Conservation (phyloP, 1,140 invertebrate species). For the Gerris buenoi region DNA sequence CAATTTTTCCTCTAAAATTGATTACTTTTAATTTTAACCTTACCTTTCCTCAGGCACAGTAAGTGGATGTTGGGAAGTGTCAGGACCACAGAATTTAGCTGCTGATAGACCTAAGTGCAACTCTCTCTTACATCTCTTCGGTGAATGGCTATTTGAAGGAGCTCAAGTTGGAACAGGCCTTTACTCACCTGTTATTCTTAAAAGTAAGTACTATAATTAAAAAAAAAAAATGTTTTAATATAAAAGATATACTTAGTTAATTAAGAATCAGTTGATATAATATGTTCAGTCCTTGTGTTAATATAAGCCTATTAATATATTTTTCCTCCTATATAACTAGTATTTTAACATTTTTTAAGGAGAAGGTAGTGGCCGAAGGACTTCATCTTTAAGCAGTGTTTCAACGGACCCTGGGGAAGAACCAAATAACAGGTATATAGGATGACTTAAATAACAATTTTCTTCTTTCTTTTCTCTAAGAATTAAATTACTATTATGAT, state of each 20-base stretch:
- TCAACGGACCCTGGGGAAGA: slow-evolving; percentile 13
- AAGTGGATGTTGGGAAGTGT: slow-evolving; percentile 14
- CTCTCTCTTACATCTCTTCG: slow-evolving; percentile 88
- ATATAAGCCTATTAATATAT: too few species aligned
- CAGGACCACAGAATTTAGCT: slow-evolving; percentile 41
- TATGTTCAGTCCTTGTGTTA: too few species aligned
- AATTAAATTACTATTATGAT: too few species aligned
- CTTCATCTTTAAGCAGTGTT: slow-evolving; percentile 4
- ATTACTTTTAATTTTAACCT: too few species aligned
- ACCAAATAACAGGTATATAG: slow-evolving; percentile 15
- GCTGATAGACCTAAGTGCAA: slow-evolving; percentile 71
- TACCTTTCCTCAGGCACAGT: not conserved
- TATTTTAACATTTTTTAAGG: too few species aligned
- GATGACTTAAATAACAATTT: not conserved
- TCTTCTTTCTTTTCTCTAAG: too few species aligned
- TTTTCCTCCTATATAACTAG: too few species aligned
- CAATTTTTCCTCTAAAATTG: too few species aligned
- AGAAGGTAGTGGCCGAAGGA: slow-evolving; percentile 17
- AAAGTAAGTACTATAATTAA: too few species aligned
- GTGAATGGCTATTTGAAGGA: slow-evolving; percentile 92
- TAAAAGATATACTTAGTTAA: too few species aligned
- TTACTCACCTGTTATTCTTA: slow-evolving; percentile 12
- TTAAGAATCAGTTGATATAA: too few species aligned
- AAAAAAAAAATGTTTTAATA: too few species aligned
- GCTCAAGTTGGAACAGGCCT: slow-evolving; percentile 64